Evolutionary conservation across 2,113 vertebrate species (phyloP).

Genomic region (Vulpes lagopus): DNA sequence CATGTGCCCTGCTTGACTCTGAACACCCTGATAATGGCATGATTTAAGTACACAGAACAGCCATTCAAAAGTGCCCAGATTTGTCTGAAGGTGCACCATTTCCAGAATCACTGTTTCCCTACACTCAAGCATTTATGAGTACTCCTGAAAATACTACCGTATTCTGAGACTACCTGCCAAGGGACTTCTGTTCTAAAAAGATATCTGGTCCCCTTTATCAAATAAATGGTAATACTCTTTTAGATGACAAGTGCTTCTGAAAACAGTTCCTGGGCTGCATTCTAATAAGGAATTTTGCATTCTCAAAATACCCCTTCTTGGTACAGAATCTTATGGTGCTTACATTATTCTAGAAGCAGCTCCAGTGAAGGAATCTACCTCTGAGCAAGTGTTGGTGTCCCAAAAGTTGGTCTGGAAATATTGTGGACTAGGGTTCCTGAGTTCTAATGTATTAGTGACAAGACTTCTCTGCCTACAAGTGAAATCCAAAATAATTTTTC

Average conservation of each 20-base stretch:
- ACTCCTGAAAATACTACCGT: background rate
- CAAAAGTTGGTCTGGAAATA: background rate
- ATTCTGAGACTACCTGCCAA: background rate
- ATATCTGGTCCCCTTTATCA: background rate
- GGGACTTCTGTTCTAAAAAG: background rate
- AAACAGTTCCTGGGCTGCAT: background rate
- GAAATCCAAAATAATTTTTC: too few species aligned
- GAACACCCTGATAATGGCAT: fast-evolving
- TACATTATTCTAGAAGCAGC: background rate
- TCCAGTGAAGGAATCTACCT: background rate
- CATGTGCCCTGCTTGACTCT: fast-evolving
- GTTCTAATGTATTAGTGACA: background rate
- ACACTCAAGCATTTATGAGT: background rate
- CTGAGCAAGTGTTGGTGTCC: background rate
- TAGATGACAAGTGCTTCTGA: background rate
- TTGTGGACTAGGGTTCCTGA: background rate
- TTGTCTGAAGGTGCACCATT: background rate
- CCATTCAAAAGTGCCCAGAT: background rate
- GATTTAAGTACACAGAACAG: background rate
- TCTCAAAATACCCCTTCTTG: background rate
- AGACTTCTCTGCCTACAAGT: too few species aligned
- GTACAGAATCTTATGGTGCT: too few species aligned
- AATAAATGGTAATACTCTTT: background rate
- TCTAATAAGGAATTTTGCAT: background rate
- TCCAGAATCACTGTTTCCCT: background rate